A percentile compares a stretch with the other conserved stretches of the same genome.
phyloP scores from a whole-genome alignment of 2,797 vertebrate species.

The Takifugu rubripes region DNA sequence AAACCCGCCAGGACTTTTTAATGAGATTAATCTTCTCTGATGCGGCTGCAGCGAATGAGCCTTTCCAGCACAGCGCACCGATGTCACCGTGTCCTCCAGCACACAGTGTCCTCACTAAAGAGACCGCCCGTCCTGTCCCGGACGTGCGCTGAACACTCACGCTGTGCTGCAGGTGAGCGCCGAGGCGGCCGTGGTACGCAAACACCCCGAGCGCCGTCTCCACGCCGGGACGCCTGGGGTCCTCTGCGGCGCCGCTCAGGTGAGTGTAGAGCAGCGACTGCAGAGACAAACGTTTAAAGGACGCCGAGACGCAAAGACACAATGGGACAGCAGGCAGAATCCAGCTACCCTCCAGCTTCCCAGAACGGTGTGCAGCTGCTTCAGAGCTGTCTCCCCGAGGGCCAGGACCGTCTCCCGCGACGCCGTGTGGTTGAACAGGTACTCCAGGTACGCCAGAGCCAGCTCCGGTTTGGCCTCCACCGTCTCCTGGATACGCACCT shows the following conservation, averaged over 20 bases:
- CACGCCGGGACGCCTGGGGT: constrained; percentile 49
- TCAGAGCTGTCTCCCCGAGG: constrained; percentile 72
- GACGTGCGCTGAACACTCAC: constrained; percentile 55
- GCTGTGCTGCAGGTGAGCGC: constrained; percentile 84
- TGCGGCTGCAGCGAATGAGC: too few species aligned
- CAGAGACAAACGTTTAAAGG: constrained; percentile 20
- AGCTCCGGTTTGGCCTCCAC: constrained; percentile 82
- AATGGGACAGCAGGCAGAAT: neutral
- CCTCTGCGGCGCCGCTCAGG: constrained; percentile 60
- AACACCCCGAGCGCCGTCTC: constrained; percentile 81
- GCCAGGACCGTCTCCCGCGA: constrained; percentile 78
- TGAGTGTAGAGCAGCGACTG: constrained; percentile 76
- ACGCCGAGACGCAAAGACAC: neutral
- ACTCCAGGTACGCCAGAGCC: constrained; percentile 84
- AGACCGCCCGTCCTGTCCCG: too few species aligned
- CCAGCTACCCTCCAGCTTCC: constrained; percentile 79
- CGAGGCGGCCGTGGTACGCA: constrained; percentile 76
- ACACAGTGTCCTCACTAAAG: too few species aligned
- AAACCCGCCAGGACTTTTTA: too few species aligned
- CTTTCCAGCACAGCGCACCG: too few species aligned
- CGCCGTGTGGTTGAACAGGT: constrained; percentile 78
- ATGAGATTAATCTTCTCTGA: too few species aligned
- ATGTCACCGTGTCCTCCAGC: too few species aligned
- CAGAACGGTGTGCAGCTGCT: constrained; percentile 78
- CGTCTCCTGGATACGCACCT: constrained; percentile 76